Conservation (phyloP, 2,797 vertebrate genomes). For the Urosaurus nigricauda region DNA sequence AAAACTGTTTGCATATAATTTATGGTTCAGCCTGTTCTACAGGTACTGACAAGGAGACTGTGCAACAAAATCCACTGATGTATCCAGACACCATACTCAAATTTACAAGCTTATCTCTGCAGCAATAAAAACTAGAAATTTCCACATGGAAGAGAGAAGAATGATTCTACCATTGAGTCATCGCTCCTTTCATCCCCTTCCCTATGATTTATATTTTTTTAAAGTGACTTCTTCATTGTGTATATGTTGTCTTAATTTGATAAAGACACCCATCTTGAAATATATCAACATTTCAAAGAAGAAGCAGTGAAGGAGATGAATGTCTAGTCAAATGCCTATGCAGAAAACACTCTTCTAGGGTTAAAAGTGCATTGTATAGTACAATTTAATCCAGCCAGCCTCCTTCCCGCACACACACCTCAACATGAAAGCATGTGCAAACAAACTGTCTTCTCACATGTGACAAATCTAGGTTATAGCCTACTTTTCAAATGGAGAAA, state of each 20-base stretch:
- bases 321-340: neutral
- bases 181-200: too few relatives aligned
- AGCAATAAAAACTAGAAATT: neutral
- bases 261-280: neutral
- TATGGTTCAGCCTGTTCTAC: neutral
- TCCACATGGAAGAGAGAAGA: neutral
- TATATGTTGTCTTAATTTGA: neutral
- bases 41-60: neutral
- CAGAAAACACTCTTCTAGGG: neutral
- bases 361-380: neutral
- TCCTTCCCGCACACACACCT: too few relatives aligned
- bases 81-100: neutral
- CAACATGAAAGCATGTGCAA: neutral
- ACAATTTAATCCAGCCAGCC: neutral
- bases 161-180: neutral
- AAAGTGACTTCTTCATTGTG: neutral
- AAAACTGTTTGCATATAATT: neutral
- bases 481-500: neutral
- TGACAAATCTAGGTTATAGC: slow-evolving; percentile 39
- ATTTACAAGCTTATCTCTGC: neutral
- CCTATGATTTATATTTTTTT: neutral
- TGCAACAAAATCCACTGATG: neutral
- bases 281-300: neutral
- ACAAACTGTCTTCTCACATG: slow-evolving; percentile 12
- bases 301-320: neutral